Percentiles rank a stretch among this genome's conserved stretches.
phyloP scores from a whole-genome alignment of 2,888 invertebrate species.

The Flexamia atlantica region DNA sequence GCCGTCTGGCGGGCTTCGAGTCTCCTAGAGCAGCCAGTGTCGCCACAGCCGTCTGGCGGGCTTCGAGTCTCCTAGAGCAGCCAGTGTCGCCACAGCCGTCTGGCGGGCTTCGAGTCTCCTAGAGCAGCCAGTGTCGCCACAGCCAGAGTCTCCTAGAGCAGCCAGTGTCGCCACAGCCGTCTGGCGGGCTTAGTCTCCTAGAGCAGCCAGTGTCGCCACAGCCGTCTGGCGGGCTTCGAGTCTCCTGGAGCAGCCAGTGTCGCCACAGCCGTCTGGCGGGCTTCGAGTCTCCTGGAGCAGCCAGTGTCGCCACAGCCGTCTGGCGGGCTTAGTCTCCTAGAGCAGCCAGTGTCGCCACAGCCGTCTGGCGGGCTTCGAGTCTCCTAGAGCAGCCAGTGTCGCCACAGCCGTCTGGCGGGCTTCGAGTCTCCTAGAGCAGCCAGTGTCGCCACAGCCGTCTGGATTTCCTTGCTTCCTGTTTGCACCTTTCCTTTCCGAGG shows the following conservation, averaged over 20 bases:
- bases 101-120: no score
- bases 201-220: no score
- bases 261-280: no score
- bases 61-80: no score
- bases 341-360: background rate
- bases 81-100: no score
- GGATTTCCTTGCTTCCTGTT: conserved; percentile 7
- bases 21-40: background rate
- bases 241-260: no score
- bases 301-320: background rate
- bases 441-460: background rate
- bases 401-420: background rate
- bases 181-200: background rate
- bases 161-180: background rate
- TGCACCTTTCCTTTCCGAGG: background rate
- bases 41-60: background rate
- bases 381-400: no score
- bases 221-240: no score
- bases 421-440: background rate
- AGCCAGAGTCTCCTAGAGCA: background rate
- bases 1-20: no score
- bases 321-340: background rate
- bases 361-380: no score
- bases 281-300: background rate
- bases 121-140: no score